Evolutionary conservation across 2,797 vertebrate genomes (phyloP).

Genomic region (Arnoldichthys spilopterus): DNA sequence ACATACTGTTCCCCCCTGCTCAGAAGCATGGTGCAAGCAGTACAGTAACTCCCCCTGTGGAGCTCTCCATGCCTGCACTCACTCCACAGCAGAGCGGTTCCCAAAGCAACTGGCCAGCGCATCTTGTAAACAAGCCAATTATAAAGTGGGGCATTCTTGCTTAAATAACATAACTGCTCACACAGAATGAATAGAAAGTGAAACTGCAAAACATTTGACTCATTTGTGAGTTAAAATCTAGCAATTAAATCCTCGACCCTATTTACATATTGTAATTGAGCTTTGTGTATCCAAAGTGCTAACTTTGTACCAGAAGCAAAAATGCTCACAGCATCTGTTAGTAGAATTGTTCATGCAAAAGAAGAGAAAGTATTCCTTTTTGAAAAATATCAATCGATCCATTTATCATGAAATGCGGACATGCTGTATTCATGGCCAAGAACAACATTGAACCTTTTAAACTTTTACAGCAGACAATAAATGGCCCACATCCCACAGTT

Average conservation of each 20-base stretch:
- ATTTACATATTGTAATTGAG: neutral
- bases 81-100: conserved; percentile 7
- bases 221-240: neutral
- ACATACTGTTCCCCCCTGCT: conserved; percentile 24
- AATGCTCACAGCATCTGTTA: too few species aligned
- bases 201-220: neutral
- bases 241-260: neutral
- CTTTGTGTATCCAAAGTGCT: too few species aligned
- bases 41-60: conserved; percentile 14
- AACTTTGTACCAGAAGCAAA: too few species aligned
- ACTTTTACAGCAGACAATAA: too few species aligned
- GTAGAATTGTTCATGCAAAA: too few species aligned
- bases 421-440: too few species aligned
- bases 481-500: too few species aligned
- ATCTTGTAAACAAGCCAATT: conserved; percentile 43
- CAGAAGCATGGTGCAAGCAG: conserved; percentile 11
- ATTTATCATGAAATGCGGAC: too few species aligned
- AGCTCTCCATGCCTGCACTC: conserved; percentile 13
- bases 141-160: conserved; percentile 4
- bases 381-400: too few species aligned
- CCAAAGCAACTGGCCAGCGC: neutral
- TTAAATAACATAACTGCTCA: neutral
- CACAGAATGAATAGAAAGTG: neutral
- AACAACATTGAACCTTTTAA: too few species aligned
- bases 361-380: too few species aligned